Evolutionary conservation across 1,140 invertebrate species (phyloP), one percentile per base, ranked within the genome.

Genomic region (Coboldia fuscipes): DNA sequence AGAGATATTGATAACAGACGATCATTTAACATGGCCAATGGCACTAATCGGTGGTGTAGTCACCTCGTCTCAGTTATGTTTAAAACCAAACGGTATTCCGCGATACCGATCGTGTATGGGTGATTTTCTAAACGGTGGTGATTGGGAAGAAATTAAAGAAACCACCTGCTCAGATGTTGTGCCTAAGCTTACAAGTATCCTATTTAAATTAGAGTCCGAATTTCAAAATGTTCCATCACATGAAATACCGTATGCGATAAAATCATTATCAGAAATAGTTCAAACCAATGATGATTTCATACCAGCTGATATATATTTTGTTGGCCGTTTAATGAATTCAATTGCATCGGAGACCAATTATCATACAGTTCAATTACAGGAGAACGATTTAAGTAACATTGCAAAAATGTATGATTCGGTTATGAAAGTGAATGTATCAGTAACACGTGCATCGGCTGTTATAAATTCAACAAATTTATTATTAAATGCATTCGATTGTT

Each of bases 391-490:
- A 20, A 7, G 46, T 19, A 58, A 63, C 33, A 51, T 63, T 27
- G 57, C 62, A 3, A 54, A 45, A 38, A 54, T 57, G 15, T 60
- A 62, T 45, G 53, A 65, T 41, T 57, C 53, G 43, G 36, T 65
- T 13, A 54, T 60, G 44, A 34, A 52, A 17, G 42, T 64, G 1
- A 54, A 65, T 41, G 41, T 44, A 24, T 40, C 40, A n/a, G 56
- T 56, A 33, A 45, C 65, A 28, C 46, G 44, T 30, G 45, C 58
- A 40, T 54, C 63, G 5, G 53, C 58, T 39, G 51, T 51, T 13
- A 44, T 65, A 18, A 66, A 65, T 39, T 62, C 62, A 9, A 65
- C 62, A 3, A 65, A 65, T 42, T 51, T 61, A 16, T 51, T 65
- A 21, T 42, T 66, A 18, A 60, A 65, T 42, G 55, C 60, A 2